These are phyloP conservation scores for Bolborhynchus lineola DNA, from an alignment of 2,113 vertebrate genomes.

Conservation along the genomic window DNA sequence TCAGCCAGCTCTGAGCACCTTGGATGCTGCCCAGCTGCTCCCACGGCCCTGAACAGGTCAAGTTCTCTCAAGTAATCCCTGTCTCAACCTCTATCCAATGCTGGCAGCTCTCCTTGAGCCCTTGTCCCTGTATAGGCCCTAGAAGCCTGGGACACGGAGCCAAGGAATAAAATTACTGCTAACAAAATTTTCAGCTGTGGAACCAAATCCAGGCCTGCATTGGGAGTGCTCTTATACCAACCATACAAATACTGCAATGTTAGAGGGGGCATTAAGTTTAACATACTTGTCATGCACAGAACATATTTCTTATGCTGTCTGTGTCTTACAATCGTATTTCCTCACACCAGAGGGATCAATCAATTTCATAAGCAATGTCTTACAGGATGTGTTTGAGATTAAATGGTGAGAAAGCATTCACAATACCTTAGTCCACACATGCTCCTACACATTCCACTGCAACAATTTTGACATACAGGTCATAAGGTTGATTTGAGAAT, in stretches of 20 bases:
- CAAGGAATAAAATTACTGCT: not conserved
- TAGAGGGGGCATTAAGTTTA: not conserved
- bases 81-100: not conserved
- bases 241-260: not conserved
- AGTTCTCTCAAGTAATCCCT: not conserved
- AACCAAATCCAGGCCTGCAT: not conserved
- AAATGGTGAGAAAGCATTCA: not conserved
- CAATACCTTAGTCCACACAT: not conserved
- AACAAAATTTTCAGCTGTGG: not conserved
- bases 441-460: not conserved
- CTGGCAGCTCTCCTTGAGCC: not conserved
- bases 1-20: not conserved
- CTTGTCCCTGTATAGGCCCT: not conserved
- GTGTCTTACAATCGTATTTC: not conserved
- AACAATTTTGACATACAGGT: not conserved
- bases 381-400: slow-evolving; percentile 6
- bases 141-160: not conserved
- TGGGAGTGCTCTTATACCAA: not conserved
- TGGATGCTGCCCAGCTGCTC: not conserved
- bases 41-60: fast-evolving
- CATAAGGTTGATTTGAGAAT: slow-evolving; percentile 41
- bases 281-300: not conserved
- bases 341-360: slow-evolving; percentile 4
- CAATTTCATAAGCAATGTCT: slow-evolving; percentile 3
- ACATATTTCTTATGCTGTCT: not conserved